These are phyloP conservation scores for Oryctes rhinoceros DNA, from an alignment of 1,140 invertebrate species.

Conservation along the genomic window DNA sequence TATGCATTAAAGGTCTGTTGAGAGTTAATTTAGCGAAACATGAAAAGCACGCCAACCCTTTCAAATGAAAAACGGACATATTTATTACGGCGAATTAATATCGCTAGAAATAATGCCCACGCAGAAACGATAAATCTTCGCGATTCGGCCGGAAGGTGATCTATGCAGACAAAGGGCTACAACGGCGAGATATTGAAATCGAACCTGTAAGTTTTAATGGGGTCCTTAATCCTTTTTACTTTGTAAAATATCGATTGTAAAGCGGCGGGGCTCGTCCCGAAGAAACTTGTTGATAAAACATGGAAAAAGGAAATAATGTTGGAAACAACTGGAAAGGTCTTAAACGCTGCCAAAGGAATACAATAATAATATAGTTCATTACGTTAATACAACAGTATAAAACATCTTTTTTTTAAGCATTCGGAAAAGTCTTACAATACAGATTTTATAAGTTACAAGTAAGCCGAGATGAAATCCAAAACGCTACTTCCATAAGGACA, in stretches of 20 bases:
- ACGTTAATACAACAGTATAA: too few species aligned
- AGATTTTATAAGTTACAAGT: background rate
- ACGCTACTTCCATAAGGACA: slow-evolving; percentile 64
- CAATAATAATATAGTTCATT: too few species aligned
- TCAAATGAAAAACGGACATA: slow-evolving; percentile 5
- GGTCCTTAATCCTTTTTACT: background rate
- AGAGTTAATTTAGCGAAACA: slow-evolving; percentile 5
- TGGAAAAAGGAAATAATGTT: too few species aligned
- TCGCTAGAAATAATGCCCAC: background rate
- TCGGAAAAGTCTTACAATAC: too few species aligned
- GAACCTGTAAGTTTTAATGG: slow-evolving; percentile 22
- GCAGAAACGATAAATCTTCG: background rate
- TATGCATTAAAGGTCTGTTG: slow-evolving; percentile 18
- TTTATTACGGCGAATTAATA: slow-evolving; percentile 12
- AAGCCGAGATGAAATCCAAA: slow-evolving; percentile 61
- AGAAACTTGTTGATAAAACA: too few species aligned
- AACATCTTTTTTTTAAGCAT: too few species aligned
- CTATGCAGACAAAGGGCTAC: background rate
- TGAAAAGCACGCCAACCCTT: slow-evolving; percentile 8
- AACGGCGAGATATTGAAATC: background rate
- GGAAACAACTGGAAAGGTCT: too few species aligned
- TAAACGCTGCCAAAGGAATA: too few species aligned
- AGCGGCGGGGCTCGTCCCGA: too few species aligned
- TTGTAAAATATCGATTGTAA: slow-evolving; percentile 11
- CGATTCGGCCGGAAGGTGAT: background rate